These are phyloP conservation scores for Pygoscelis adeliae DNA, from an alignment of 2,113 vertebrate genomes.

Conservation along the genomic window DNA sequence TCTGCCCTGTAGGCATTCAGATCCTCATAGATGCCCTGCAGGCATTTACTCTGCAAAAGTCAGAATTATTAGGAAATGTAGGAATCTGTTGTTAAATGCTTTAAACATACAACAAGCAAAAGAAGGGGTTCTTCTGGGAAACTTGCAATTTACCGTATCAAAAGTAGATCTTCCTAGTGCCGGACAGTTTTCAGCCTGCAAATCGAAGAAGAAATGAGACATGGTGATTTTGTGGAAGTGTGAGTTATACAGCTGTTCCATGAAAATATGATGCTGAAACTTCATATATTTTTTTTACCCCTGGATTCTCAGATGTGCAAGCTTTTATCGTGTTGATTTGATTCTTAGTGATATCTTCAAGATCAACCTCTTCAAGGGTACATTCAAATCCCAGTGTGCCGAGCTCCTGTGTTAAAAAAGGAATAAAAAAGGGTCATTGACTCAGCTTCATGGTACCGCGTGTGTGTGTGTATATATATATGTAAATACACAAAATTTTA, in stretches of 20 bases:
- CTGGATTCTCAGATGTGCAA: not conserved
- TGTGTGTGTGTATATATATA: too few species aligned
- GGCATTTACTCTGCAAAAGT: slow-evolving; percentile 61
- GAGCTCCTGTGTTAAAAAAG: slow-evolving; percentile 24
- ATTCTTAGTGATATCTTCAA: slow-evolving; percentile 63
- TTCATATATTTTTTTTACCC: not conserved
- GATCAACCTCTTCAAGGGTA: slow-evolving; percentile 35
- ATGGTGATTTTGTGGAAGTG: not conserved
- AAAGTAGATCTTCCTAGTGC: slow-evolving; percentile 56
- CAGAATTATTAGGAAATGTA: not conserved
- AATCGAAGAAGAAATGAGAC: not conserved
- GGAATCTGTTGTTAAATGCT: not conserved
- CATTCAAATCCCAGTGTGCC: slow-evolving; percentile 49
- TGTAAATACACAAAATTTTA: not conserved
- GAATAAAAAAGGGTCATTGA: not conserved
- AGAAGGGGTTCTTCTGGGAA: not conserved
- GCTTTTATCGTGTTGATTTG: slow-evolving; percentile 50
- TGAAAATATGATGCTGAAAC: fast-evolving
- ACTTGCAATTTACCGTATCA: slow-evolving; percentile 63
- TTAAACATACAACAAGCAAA: fast-evolving
- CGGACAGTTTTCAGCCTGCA: slow-evolving; percentile 76
- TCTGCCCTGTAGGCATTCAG: slow-evolving; percentile 60
- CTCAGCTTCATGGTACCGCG: fast-evolving
- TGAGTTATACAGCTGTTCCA: not conserved
- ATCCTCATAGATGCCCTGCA: slow-evolving; percentile 69